phyloP scores from a whole-genome alignment of 2,888 invertebrate genomes.

The Tiliacea citrago region DNA sequence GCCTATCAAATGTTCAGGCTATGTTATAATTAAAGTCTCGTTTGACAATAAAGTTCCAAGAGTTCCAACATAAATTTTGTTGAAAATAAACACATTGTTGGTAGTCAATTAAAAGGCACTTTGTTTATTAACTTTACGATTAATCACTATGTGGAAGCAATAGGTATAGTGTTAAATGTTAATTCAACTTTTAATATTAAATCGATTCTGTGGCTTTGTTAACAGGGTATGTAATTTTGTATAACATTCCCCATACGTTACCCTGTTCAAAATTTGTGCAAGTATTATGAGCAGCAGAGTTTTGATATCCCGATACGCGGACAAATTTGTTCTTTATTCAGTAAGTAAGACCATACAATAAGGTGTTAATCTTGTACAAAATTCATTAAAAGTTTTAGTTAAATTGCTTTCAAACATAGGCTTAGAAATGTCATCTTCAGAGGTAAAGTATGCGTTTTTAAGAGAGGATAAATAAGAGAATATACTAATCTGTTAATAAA shows the following conservation, averaged over 20 bases:
- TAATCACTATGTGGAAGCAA: slow-evolving; percentile 24
- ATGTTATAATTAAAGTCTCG: slow-evolving; percentile 6
- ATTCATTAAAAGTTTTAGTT: too few relatives aligned
- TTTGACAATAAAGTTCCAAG: slow-evolving; percentile 5
- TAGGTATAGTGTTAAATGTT: slow-evolving; percentile 24
- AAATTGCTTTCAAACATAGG: background rate
- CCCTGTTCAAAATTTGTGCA: too few relatives aligned
- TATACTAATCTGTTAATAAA: background rate
- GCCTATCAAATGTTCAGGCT: background rate
- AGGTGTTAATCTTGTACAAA: too few relatives aligned
- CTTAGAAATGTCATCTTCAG: background rate
- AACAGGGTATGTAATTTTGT: slow-evolving; percentile 14
- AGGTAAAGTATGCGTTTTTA: background rate
- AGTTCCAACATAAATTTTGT: slow-evolving; percentile 2
- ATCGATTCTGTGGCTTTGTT: slow-evolving; percentile 20
- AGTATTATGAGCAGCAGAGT: too few relatives aligned
- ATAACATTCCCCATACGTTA: background rate
- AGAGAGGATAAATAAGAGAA: background rate
- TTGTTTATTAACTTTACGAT: slow-evolving; percentile 39
- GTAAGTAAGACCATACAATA: too few relatives aligned
- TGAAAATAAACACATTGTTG: slow-evolving; percentile 22
- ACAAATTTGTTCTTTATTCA: too few relatives aligned
- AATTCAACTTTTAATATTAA: slow-evolving; percentile 37
- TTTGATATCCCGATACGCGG: too few relatives aligned
- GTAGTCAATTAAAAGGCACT: slow-evolving; percentile 32